phyloP scores from a whole-genome alignment of 2,113 vertebrate genomes.

The Sus scrofa region DNA sequence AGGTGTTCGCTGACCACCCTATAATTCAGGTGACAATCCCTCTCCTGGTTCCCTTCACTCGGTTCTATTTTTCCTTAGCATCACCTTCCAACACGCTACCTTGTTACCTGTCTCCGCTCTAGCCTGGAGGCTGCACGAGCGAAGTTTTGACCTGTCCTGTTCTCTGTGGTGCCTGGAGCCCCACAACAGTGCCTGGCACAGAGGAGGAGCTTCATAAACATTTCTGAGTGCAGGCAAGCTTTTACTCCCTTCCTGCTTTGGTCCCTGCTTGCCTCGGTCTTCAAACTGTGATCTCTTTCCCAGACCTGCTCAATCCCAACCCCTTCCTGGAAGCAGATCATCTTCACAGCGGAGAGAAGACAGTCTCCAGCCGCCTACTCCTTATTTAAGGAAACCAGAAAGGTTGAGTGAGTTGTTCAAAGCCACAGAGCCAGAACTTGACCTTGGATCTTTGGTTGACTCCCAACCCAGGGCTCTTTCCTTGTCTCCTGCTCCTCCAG shows the following conservation, averaged over 20 bases:
- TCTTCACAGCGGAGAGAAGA: not conserved
- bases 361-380: not conserved
- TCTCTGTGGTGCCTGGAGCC: not conserved
- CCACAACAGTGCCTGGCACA: not conserved
- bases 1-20: not conserved
- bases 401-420: not conserved
- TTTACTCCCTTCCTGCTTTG: not conserved
- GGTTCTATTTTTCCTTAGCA: not conserved
- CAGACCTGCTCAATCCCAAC: not conserved
- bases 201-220: not conserved
- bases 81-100: not conserved
- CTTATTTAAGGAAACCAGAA: not conserved
- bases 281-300: not conserved
- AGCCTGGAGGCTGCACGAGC: not conserved
- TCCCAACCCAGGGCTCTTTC: not conserved
- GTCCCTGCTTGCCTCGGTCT: not conserved
- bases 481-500: rapidly evolving
- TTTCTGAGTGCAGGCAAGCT: not conserved
- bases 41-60: too few species aligned
- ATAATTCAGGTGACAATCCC: not conserved
- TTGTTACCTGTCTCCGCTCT: not conserved
- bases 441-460: not conserved
- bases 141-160: not conserved
- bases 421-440: not conserved
- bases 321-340: not conserved